Conservation (phyloP, 2,888 invertebrate genomes). For the Rhagonycha lutea region DNA sequence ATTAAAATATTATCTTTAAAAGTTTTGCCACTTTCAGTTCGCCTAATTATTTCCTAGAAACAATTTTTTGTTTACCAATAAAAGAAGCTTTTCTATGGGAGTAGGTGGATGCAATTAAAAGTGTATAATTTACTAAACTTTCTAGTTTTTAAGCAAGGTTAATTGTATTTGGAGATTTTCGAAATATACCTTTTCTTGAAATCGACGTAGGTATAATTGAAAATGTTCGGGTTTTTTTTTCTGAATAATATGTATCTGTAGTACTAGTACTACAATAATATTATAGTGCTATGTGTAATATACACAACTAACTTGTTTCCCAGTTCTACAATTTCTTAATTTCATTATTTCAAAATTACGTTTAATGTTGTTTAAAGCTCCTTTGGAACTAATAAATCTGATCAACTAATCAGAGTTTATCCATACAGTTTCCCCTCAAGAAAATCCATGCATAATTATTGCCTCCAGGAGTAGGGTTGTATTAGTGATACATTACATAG, state of each 20-base stretch:
- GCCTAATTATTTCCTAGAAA: not conserved
- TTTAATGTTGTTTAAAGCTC: constrained; percentile 1
- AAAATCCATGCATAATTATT: not conserved
- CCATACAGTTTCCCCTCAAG: constrained; percentile 13
- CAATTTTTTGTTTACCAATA: not conserved
- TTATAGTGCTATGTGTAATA: too few relatives aligned
- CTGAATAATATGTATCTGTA: too few relatives aligned
- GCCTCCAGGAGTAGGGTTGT: not conserved
- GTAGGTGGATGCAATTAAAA: too few relatives aligned
- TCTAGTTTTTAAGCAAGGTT: too few relatives aligned
- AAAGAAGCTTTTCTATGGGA: not conserved
- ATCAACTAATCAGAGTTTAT: constrained; percentile 24
- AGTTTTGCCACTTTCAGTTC: not conserved
- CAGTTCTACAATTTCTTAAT: not conserved
- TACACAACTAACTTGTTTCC: too few relatives aligned
- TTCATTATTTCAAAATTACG: not conserved
- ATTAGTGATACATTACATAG: not conserved
- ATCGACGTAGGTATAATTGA: too few relatives aligned
- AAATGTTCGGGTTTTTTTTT: too few relatives aligned
- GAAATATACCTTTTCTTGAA: too few relatives aligned
- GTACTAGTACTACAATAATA: too few relatives aligned
- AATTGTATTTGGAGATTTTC: too few relatives aligned
- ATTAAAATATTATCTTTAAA: too few relatives aligned
- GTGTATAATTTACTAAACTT: too few relatives aligned
- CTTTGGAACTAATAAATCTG: constrained; percentile 24